A percentile compares a stretch with the other conserved stretches of the same genome.
These are phyloP conservation scores for Amphiura filiformis DNA, from an alignment of 35 echinoderm and acorn worm species.

Conservation along the genomic window DNA sequence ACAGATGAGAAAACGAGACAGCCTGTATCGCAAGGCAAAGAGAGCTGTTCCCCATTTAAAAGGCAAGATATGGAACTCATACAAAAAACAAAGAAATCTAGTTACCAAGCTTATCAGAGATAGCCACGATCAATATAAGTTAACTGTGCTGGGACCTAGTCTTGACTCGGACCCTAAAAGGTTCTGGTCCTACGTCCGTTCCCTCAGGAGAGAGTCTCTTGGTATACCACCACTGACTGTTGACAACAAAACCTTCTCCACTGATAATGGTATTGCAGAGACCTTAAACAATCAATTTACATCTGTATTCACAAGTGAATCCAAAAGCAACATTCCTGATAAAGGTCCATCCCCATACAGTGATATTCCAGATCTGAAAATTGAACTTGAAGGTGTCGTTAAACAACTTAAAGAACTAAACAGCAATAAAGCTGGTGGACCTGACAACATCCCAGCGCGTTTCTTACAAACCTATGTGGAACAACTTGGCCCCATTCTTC, in stretches of 20 bases:
- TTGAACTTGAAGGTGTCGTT: slow-evolving; percentile 10
- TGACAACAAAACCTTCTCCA: slow-evolving; percentile 2
- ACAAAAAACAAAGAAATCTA: slow-evolving; percentile 17
- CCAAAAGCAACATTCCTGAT: background rate
- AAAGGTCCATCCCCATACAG: slow-evolving; percentile 6
- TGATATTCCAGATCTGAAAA: slow-evolving; percentile 2
- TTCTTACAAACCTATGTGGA: background rate
- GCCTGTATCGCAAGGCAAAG: background rate
- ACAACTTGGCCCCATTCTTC: background rate
- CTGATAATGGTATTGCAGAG: slow-evolving; percentile 21
- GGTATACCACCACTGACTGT: background rate
- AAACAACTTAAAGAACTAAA: slow-evolving; percentile 38
- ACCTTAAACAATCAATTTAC: slow-evolving; percentile 28
- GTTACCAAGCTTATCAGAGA: slow-evolving; percentile 12
- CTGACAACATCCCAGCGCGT: background rate
- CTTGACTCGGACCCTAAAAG: slow-evolving; percentile 26
- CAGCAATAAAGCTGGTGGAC: slow-evolving; percentile 8
- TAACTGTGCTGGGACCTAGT: slow-evolving; percentile 20
- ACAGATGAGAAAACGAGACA: slow-evolving; percentile 48
- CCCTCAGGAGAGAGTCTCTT: background rate
- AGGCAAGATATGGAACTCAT: slow-evolving; percentile 6
- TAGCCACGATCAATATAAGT: slow-evolving; percentile 16
- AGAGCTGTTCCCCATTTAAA: background rate
- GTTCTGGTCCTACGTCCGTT: slow-evolving; percentile 14
- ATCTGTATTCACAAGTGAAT: slow-evolving; percentile 35